Base-by-base conservation (phyloP, 2,797 vertebrate genomes). In the Sebastes hubbsi region DNA sequence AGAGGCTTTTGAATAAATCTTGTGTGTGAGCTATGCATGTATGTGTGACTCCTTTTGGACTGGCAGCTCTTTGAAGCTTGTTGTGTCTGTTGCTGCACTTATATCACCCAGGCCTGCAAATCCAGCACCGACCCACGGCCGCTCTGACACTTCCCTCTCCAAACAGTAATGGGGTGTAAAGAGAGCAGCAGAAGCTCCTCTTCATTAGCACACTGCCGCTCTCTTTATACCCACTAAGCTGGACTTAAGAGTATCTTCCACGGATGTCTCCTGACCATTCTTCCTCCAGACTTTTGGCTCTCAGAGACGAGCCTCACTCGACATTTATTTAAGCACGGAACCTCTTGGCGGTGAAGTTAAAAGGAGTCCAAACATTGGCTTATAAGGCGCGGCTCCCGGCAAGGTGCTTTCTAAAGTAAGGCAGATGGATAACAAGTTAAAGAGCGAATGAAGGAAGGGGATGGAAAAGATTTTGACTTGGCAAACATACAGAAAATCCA, bases 281-380 rank as follows among this genome's bases (percentile, higher is more conserved):
- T 54, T 77, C 76, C 72, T 24, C 27, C 65, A 85, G 85, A 86
- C 69, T 71, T 75, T 64, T 79, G 73, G 72, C 81, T 88, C 71
- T 88, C 55, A 71, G 62, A 86, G 70, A 81, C 13, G 32, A 82
- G 65, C 75, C 72, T 64, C 3, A 1, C 80, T 87, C 67, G n/a
- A 84, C 88, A 91, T 92, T 91, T 85, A 90, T 87, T 92, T 84
- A 78, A 86, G 81, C 84, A 82, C 71, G 46, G 75, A 86, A 82
- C 78, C 77, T 89, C 83, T 88, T 87, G 89, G 81, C 87, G 77
- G 81, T 32, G 62, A 74, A 91, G 85, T 90, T 91, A 86, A 89
- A 91, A 89, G 84, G 78, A 94, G 86, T 89, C 90, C 87, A 95
- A 95, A 95, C 92, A 95, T 95, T 93, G 91, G 89, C 93, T 94